phyloP scores from a whole-genome alignment of 2,113 vertebrate species.

The Bujurquina vittata region DNA sequence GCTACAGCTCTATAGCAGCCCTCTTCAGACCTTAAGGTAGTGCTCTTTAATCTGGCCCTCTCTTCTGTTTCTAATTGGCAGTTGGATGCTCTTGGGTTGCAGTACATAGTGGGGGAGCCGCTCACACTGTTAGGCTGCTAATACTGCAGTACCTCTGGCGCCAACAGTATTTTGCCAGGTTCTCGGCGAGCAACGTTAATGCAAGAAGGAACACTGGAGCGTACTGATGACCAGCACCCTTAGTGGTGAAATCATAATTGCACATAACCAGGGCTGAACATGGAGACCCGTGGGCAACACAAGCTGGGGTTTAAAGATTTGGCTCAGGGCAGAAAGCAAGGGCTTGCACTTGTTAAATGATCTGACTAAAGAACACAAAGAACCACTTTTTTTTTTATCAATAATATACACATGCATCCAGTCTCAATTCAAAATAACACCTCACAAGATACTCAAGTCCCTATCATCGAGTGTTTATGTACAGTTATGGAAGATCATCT shows the following conservation, averaged over 20 bases:
- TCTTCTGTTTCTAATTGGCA: constrained; percentile 67
- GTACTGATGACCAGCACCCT: constrained; percentile 21
- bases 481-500: not conserved
- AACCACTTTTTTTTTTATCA: not conserved
- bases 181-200: constrained; percentile 20
- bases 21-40: constrained; percentile 59
- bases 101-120: constrained; percentile 28
- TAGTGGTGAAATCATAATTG: constrained; percentile 25
- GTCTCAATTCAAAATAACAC: not conserved
- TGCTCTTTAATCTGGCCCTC: constrained; percentile 67
- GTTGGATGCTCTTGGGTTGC: constrained; percentile 54
- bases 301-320: not conserved
- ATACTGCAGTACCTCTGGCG: constrained; percentile 49
- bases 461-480: not conserved
- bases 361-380: not conserved
- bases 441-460: not conserved
- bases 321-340: not conserved
- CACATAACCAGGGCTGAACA: constrained; percentile 14
- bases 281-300: not conserved
- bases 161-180: constrained; percentile 38
- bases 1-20: constrained; percentile 39
- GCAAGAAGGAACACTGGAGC: not conserved
- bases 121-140: constrained; percentile 19
- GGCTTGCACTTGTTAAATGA: not conserved
- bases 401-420: not conserved